Conservation (phyloP, 2,797 vertebrate species). For the Hippopotamyrus pictus region DNA sequence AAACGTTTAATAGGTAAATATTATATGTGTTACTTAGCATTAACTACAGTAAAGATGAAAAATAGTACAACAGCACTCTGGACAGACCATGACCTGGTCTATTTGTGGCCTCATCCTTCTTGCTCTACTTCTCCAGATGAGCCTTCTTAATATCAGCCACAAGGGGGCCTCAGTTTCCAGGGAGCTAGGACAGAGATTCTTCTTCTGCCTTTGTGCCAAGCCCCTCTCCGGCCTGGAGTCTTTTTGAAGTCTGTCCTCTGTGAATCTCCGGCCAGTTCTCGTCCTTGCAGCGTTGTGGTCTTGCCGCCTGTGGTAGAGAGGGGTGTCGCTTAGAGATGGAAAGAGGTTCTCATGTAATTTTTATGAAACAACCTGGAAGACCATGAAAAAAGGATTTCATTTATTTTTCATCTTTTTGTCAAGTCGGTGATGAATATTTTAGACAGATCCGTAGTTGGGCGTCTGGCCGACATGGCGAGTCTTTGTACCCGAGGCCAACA, state of each 20-base stretch:
- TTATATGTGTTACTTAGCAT: neutral
- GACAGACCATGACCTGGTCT: neutral
- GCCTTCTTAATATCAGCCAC: constrained; percentile 12
- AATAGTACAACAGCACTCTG: neutral
- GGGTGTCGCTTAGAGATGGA: constrained; percentile 54
- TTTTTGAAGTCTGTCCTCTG: constrained; percentile 20
- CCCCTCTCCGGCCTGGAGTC: neutral
- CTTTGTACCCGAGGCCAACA: constrained; percentile 71
- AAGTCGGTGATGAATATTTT: constrained; percentile 70
- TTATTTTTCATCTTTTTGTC: constrained; percentile 77
- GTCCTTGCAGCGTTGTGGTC: constrained; percentile 24
- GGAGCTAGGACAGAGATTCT: neutral
- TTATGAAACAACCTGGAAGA: constrained; percentile 68
- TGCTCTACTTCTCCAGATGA: constrained; percentile 11
- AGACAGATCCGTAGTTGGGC: constrained; percentile 38
- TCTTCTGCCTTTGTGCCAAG: neutral
- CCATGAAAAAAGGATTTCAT: constrained; percentile 67
- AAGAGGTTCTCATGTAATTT: constrained; percentile 65
- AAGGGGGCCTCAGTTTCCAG: neutral
- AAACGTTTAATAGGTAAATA: neutral
- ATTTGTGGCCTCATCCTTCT: neutral
- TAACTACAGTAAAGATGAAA: neutral
- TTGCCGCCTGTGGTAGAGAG: constrained; percentile 23
- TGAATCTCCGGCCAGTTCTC: constrained; percentile 23
- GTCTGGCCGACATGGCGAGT: constrained; percentile 61